Percentiles rank a stretch among this genome's conserved stretches.
Evolutionary conservation across 92 coral and sea anemone species (phyloP).

Genomic region (Phenganax marumi): DNA sequence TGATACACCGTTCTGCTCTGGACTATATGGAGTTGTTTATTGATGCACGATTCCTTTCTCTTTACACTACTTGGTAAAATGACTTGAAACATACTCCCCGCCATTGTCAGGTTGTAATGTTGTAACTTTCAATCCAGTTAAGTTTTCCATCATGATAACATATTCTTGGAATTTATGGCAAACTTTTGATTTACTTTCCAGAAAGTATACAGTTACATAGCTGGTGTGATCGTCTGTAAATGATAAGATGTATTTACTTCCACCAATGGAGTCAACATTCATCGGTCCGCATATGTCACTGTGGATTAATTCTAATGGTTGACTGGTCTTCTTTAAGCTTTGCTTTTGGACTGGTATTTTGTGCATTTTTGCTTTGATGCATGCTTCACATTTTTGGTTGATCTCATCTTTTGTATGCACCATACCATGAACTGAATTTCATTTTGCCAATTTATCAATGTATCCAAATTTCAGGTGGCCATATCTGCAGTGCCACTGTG

Average conservation of each 20-base stretch:
- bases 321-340: not conserved
- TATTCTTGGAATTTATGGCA: conserved; percentile 57
- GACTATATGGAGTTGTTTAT: conserved; percentile 47
- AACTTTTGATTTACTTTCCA: conserved; percentile 59
- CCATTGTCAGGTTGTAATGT: conserved; percentile 43
- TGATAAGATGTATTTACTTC: not conserved
- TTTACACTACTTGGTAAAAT: conserved; percentile 38
- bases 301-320: not conserved
- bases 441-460: conserved; percentile 15
- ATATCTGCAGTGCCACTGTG: conserved; percentile 39
- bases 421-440: conserved; percentile 30
- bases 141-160: conserved; percentile 38
- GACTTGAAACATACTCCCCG: conserved; percentile 27
- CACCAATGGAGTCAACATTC: not conserved
- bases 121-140: conserved; percentile 32
- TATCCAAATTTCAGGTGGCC: conserved; percentile 35
- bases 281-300: conserved; percentile 16
- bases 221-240: not conserved
- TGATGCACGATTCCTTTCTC: conserved; percentile 43
- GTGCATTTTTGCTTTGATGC: not conserved
- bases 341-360: not conserved
- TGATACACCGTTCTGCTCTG: conserved; percentile 46
- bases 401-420: not conserved
- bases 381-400: not conserved
- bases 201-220: conserved; percentile 22